phyloP scores from a whole-genome alignment of 2,113 vertebrate species.

The Petaurus breviceps region DNA sequence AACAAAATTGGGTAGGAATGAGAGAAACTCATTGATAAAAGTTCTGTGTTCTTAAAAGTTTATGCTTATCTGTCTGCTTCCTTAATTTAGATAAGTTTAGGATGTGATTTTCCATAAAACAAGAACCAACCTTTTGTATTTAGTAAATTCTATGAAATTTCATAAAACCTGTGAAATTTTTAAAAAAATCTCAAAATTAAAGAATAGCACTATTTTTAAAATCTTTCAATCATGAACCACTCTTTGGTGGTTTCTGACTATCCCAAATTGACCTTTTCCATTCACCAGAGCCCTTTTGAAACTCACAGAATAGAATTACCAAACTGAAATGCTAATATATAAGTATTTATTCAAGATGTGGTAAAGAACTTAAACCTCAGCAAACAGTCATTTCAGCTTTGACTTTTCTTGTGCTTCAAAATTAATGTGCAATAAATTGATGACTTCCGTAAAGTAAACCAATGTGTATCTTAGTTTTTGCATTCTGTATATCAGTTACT shows the following conservation, averaged over 20 bases:
- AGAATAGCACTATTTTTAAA: conserved; percentile 11
- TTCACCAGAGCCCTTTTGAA: conserved; percentile 48
- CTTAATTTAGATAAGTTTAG: conserved; percentile 44
- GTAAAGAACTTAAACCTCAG: conserved; percentile 18
- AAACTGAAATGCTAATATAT: conserved; percentile 40
- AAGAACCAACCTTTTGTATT: conserved; percentile 42
- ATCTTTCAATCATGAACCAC: conserved; percentile 23
- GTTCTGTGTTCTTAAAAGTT: not conserved
- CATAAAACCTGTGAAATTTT: conserved; percentile 18
- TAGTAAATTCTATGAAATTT: conserved; percentile 32
- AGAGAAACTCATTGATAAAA: conserved; percentile 19
- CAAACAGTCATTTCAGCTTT: not conserved
- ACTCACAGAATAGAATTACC: conserved; percentile 10
- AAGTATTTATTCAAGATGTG: not conserved
- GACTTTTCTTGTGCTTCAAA: conserved; percentile 25
- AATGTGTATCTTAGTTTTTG: not conserved
- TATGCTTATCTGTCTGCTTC: conserved; percentile 32
- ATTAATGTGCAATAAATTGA: conserved; percentile 45
- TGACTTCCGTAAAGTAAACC: not conserved
- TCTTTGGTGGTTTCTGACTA: conserved; percentile 15
- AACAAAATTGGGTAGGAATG: conserved; percentile 46
- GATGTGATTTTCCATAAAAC: conserved; percentile 34
- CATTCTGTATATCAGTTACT: not conserved
- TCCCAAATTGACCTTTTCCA: not conserved
- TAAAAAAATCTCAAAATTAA: conserved; percentile 25